phyloP scores from a whole-genome alignment of 53 echinoderm and acorn worm genomes.

The Glandiceps talaboti region DNA sequence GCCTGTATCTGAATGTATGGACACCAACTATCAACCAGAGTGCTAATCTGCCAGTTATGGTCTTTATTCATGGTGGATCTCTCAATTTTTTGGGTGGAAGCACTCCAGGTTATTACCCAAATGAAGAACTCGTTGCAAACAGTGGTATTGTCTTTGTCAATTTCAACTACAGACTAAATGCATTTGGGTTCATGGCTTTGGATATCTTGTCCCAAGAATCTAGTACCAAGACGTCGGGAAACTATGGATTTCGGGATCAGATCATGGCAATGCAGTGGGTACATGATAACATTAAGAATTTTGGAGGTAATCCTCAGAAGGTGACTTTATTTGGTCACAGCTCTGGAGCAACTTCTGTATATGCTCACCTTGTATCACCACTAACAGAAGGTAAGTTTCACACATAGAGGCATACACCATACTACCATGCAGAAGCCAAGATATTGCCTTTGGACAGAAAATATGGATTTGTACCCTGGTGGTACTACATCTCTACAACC shows the following conservation, averaged over 20 bases:
- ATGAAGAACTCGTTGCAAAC: constrained; percentile 9
- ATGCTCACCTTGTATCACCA: neutral
- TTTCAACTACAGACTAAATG: constrained; percentile 26
- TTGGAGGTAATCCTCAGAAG: neutral
- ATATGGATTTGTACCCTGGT: too few species aligned
- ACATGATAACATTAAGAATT: neutral
- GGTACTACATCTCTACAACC: too few species aligned
- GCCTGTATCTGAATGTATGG: constrained; percentile 31
- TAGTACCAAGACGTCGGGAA: neutral
- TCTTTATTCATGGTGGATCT: constrained; percentile 37
- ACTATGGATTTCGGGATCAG: neutral
- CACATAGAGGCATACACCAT: too few species aligned
- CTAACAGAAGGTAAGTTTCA: neutral
- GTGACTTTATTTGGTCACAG: neutral
- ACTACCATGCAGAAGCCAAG: too few species aligned
- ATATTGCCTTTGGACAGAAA: too few species aligned
- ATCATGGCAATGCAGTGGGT: neutral
- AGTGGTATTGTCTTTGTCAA: constrained; percentile 21
- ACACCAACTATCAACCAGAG: constrained; percentile 14
- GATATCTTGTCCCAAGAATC: neutral
- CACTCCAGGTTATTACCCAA: constrained; percentile 13
- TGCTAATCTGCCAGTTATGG: constrained; percentile 18
- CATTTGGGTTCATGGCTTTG: neutral
- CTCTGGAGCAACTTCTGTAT: neutral
- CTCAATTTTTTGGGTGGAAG: constrained; percentile 19